phyloP scores from a whole-genome alignment of 1,140 invertebrate genomes.

The Anastatus disparis region DNA sequence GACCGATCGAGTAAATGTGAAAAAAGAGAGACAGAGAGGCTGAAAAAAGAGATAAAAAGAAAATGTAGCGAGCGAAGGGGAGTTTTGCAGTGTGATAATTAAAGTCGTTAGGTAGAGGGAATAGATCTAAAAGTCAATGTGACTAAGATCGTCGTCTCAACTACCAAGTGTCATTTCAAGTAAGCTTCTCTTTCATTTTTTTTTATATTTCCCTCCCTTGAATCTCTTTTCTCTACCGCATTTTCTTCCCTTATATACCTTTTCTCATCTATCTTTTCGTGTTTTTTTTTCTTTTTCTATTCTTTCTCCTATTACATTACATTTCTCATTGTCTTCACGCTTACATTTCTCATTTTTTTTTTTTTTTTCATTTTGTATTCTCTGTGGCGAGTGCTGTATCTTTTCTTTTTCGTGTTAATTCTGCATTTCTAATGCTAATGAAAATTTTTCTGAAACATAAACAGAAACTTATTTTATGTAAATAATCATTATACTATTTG shows the following conservation, averaged over 20 bases:
- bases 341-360: background rate
- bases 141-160: background rate
- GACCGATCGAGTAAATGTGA: background rate
- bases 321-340: constrained; percentile 1
- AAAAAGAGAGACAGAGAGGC: background rate
- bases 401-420: no score
- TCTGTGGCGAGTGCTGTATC: no score
- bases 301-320: background rate
- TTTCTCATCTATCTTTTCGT: background rate
- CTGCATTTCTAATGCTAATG: no score
- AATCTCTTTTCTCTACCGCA: no score
- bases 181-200: no score
- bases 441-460: no score
- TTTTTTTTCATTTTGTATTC: no score
- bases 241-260: background rate
- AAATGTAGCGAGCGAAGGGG: no score
- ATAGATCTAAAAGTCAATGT: constrained; percentile 20
- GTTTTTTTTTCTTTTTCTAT: background rate
- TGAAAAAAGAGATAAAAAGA: no score
- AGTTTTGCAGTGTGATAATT: constrained; percentile 16
- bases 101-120: constrained; percentile 14
- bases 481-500: no score
- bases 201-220: background rate
- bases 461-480: no score
- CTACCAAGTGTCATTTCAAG: constrained; percentile 23